A percentile compares a stretch with the other conserved stretches of the same genome.
Evolutionary conservation across 2,113 vertebrate genomes (phyloP).

Genomic region (Zeus faber): DNA sequence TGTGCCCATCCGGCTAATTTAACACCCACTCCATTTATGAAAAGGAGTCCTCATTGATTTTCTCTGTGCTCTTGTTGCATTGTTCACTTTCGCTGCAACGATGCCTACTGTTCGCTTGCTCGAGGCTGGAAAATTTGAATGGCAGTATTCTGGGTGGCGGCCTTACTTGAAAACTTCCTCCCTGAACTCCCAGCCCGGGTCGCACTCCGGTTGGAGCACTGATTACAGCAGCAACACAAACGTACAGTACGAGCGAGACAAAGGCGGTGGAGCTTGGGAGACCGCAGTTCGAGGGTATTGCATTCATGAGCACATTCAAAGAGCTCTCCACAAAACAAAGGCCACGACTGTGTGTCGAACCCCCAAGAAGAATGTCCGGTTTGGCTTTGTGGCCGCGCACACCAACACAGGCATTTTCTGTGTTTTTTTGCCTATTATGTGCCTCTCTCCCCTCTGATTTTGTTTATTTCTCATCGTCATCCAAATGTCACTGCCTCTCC

Average conservation of each 20-base stretch:
- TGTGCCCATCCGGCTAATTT: conserved; percentile 72
- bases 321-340: conserved; percentile 44
- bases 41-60: conserved; percentile 76
- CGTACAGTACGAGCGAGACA: too few species aligned
- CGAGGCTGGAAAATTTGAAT: conserved; percentile 50
- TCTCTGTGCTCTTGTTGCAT: conserved; percentile 64
- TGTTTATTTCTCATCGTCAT: conserved; percentile 18
- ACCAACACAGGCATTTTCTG: conserved; percentile 37
- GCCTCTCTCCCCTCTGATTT: not conserved
- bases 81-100: conserved; percentile 51
- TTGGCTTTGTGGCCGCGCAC: conserved; percentile 42
- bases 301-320: conserved; percentile 37
- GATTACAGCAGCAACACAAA: too few species aligned
- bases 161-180: conserved; percentile 51
- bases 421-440: conserved; percentile 22
- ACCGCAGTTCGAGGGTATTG: conserved; percentile 36
- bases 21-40: conserved; percentile 77
- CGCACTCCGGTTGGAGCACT: too few species aligned
- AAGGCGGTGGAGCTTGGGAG: conserved; percentile 19
- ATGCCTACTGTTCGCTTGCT: conserved; percentile 46
- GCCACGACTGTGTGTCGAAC: conserved; percentile 19
- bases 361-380: conserved; percentile 43
- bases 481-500: conserved; percentile 22
- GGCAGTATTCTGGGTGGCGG: conserved; percentile 57
- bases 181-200: conserved; percentile 35